Percentiles rank a stretch among this genome's conserved stretches.
These are phyloP conservation scores for Pinctada fucata DNA, from an alignment of 2,888 invertebrate species.

Conservation along the genomic window DNA sequence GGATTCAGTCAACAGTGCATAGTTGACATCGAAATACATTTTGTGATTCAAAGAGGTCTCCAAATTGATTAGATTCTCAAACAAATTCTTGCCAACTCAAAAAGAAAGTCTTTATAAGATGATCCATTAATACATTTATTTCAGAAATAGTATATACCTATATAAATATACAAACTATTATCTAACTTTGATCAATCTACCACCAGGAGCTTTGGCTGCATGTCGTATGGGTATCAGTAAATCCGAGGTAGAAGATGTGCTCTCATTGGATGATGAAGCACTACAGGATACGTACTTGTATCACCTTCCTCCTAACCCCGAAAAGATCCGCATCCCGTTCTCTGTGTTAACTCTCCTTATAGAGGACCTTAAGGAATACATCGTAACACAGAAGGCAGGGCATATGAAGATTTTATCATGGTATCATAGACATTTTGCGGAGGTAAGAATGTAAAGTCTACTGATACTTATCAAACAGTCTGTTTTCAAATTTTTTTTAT, in stretches of 20 bases:
- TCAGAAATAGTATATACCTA: too few species aligned
- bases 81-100: too few species aligned
- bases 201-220: slow-evolving; percentile 62
- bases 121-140: too few species aligned
- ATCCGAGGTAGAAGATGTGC: slow-evolving; percentile 66
- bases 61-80: too few species aligned
- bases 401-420: slow-evolving; percentile 56
- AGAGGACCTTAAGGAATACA: slow-evolving; percentile 57
- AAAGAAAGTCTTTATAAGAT: too few species aligned
- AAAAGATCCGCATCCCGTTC: slow-evolving; percentile 62
- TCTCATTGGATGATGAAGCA: slow-evolving; percentile 69
- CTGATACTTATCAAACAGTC: background rate
- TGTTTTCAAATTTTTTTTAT: background rate
- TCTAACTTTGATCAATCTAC: too few species aligned
- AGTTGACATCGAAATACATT: too few species aligned
- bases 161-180: too few species aligned
- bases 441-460: slow-evolving; percentile 35
- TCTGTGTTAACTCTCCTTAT: slow-evolving; percentile 60
- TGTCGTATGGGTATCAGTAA: slow-evolving; percentile 59
- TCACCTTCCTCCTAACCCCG: slow-evolving; percentile 67
- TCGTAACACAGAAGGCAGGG: slow-evolving; percentile 55
- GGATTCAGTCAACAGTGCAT: too few species aligned
- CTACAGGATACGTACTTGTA: slow-evolving; percentile 69
- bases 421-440: slow-evolving; percentile 66
- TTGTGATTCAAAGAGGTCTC: too few species aligned